Evolutionary conservation across 1,140 invertebrate species (phyloP).

Genomic region (Drosophila ogumai): DNA sequence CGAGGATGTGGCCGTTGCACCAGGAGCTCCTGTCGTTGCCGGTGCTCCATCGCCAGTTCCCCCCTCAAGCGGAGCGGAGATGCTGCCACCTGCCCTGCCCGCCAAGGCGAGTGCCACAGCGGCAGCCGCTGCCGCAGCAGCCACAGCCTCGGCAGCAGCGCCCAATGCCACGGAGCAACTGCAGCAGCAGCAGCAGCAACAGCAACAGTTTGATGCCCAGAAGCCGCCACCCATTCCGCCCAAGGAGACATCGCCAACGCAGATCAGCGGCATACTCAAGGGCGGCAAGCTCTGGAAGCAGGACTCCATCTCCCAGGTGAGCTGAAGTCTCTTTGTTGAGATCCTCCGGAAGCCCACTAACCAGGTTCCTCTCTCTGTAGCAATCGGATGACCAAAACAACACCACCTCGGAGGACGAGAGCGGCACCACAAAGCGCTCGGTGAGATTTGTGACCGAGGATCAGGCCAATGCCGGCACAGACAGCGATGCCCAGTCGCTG

Average conservation of each 20-base stretch:
- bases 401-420: slow-evolving; percentile 79
- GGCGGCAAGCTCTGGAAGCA: slow-evolving; percentile 88
- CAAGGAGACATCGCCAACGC: slow-evolving; percentile 84
- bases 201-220: slow-evolving; percentile 42
- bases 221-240: slow-evolving; percentile 78
- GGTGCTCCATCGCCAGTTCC: not conserved
- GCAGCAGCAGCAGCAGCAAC: slow-evolving; percentile 28
- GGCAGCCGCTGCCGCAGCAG: slow-evolving; percentile 33
- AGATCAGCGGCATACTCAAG: slow-evolving; percentile 87
- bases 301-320: slow-evolving; percentile 84
- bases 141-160: not conserved
- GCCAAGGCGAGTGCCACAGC: slow-evolving; percentile 65
- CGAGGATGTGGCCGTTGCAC: slow-evolving; percentile 55
- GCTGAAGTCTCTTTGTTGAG: not conserved
- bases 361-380: slow-evolving; percentile 1
- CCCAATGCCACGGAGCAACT: not conserved
- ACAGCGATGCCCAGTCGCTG: slow-evolving; percentile 70
- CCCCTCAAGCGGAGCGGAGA: slow-evolving; percentile 19
- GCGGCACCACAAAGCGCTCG: slow-evolving; percentile 77
- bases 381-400: slow-evolving; percentile 84
- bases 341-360: not conserved
- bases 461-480: slow-evolving; percentile 57
- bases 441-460: slow-evolving; percentile 79
- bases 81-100: slow-evolving; percentile 69
- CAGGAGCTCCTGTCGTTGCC: not conserved